Evolutionary conservation across 2,888 invertebrate genomes (phyloP), one percentile per base, ranked within the genome.

Genomic region (Aspidapion aeneum): DNA sequence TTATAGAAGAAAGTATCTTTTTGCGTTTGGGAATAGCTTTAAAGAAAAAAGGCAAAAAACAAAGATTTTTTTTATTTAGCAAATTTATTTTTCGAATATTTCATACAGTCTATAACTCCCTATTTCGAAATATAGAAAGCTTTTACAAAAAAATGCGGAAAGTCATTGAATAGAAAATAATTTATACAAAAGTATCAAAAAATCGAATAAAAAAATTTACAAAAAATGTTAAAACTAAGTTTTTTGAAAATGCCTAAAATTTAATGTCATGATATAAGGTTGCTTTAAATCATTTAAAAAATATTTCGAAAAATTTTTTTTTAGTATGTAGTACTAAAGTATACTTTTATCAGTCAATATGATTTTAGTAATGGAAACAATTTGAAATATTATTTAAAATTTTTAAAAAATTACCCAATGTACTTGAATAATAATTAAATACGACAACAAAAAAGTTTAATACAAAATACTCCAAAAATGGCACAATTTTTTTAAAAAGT

Each of bases 51-150:
- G n/a, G n/a, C 7, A 66, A 66, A 66, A 62, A 51, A 61, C 56
- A 1, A 19, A 2, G 9, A n/a, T 60, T 68, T 68, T 67, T 72
- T 73, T 69, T 72, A 74, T 74, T 76, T 78, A 77, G 77, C 77
- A 79, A 79, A 79, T 79, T 78, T 78, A 77, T 77, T 75, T 73
- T 75, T 59, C 20, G 49, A 50, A 75, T 74, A 76, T 75, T 78
- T 76, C 77, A 77, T 79, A 79, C 78, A 78, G 79, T 79, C 77
- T 77, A 76, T 78, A 74, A 74, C 77, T 74, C 72, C 75, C 76
- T 78, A 76, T 74, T 74, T 76, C 75, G 68, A 74, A 78, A 78
- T 73, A 74, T 77, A 75, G 68, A 74, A 78, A 78, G 77, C 78
- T 77, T 78, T 77, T 78, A 78, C 78, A 79, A 61, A 78, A 78